Evolutionary conservation across 1,140 invertebrate species (phyloP).

Genomic region (Manduca sexta): DNA sequence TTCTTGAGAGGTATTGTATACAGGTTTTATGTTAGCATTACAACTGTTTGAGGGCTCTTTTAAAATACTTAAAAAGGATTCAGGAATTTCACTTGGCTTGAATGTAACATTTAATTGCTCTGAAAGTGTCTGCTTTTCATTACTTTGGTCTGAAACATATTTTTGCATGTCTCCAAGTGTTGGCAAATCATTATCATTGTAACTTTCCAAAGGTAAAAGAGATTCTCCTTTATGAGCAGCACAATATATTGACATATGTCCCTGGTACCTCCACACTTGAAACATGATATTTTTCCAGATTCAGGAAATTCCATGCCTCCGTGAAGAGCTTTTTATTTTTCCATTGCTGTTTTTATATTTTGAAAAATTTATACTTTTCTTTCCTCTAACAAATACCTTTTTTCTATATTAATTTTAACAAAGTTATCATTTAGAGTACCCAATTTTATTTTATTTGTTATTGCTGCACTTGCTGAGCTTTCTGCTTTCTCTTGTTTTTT

Average conservation of each 20-base stretch:
- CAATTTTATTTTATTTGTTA: constrained; percentile 77
- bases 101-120: constrained; percentile 37
- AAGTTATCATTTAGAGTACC: constrained; percentile 91
- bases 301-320: constrained; percentile 70
- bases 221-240: constrained; percentile 74
- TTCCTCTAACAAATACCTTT: constrained; percentile 89
- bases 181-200: constrained; percentile 78
- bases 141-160: constrained; percentile 64
- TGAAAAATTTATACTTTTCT: constrained; percentile 83
- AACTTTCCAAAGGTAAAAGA: constrained; percentile 76
- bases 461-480: constrained; percentile 12
- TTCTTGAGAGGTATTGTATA: constrained; percentile 59
- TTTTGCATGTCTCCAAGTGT: constrained; percentile 81
- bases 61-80: constrained; percentile 58
- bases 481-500: constrained; percentile 9
- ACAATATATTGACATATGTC: constrained; percentile 90
- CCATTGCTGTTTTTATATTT: constrained; percentile 92
- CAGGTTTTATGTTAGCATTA: constrained; percentile 33
- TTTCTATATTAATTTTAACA: constrained; percentile 91
- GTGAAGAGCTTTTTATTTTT: constrained; percentile 81
- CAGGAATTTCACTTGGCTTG: constrained; percentile 51
- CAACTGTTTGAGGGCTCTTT: constrained; percentile 18
- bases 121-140: constrained; percentile 41
- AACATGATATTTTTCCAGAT: constrained; percentile 82
- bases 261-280: constrained; percentile 87